A percentile compares a stretch with the other conserved stretches of the same genome.
phyloP scores from a whole-genome alignment of 2,797 vertebrate genomes.

The Ctenopoma kingsleyae region DNA sequence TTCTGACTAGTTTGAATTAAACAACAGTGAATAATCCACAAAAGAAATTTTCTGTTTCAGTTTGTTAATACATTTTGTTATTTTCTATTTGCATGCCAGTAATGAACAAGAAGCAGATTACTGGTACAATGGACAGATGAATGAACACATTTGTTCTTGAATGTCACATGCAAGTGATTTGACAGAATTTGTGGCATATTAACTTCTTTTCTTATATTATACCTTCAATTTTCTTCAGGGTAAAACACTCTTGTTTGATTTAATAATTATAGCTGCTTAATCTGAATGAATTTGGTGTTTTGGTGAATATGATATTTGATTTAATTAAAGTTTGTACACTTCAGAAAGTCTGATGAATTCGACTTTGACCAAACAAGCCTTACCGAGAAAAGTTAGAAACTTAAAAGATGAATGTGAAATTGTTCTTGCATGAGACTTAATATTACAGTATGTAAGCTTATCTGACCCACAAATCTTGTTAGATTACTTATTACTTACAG shows the following conservation, averaged over 20 bases:
- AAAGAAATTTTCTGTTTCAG: conserved; percentile 27
- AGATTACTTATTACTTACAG: conserved; percentile 18
- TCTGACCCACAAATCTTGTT: conserved; percentile 22
- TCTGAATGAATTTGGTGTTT: background rate
- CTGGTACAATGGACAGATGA: conserved; percentile 13
- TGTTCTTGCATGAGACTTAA: background rate
- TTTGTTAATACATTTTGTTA: conserved; percentile 29
- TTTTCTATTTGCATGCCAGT: conserved; percentile 20
- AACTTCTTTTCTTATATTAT: background rate
- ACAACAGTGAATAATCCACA: conserved; percentile 44
- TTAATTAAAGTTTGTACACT: no score
- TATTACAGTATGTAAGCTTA: background rate
- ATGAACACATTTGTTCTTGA: background rate
- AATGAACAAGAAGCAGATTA: conserved; percentile 42
- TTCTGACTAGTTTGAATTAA: conserved; percentile 61
- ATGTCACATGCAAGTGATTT: background rate
- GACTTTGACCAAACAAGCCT: no score
- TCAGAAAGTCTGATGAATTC: no score
- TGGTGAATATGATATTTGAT: no score
- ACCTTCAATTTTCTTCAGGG: background rate
- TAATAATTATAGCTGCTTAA: background rate
- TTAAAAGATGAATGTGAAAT: background rate
- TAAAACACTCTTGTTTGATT: background rate
- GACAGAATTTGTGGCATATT: background rate
- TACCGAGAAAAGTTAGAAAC: no score